Evolutionary conservation across 2,113 vertebrate genomes (phyloP).

Genomic region (Dicentrarchus labrax): DNA sequence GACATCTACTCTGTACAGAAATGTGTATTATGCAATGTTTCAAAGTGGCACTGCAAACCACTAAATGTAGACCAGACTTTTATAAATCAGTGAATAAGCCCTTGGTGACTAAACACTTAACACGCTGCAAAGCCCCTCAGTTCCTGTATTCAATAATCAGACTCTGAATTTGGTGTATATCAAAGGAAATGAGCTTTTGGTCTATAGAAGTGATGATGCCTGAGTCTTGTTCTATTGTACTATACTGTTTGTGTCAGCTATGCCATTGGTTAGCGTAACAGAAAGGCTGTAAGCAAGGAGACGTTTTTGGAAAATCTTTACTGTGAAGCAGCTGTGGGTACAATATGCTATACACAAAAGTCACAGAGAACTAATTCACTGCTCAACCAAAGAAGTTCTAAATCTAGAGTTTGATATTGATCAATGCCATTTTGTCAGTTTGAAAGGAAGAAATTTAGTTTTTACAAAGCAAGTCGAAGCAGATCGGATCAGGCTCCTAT

Average conservation of each 20-base stretch:
- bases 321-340: not conserved
- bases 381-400: not conserved
- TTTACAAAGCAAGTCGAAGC: not conserved
- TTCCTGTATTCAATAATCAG: not conserved
- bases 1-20: slow-evolving; percentile 20
- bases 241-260: not conserved
- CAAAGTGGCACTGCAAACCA: slow-evolving; percentile 15
- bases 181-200: not conserved
- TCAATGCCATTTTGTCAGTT: not conserved
- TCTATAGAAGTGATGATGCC: not conserved
- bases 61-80: not conserved
- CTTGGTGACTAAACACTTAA: not conserved
- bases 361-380: not conserved
- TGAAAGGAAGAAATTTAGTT: not conserved
- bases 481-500: slow-evolving; percentile 19
- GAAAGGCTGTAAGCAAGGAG: no score
- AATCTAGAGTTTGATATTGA: not conserved
- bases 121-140: not conserved
- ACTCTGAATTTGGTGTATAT: not conserved
- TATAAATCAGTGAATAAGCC: not conserved
- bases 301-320: not conserved
- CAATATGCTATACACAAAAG: not conserved
- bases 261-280: not conserved
- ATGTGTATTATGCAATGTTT: slow-evolving; percentile 20
- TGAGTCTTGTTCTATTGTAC: not conserved